Percentiles rank a stretch among this genome's conserved stretches.
Conservation (phyloP, 2,113 vertebrate genomes). For the Diphyllodes magnificus region DNA sequence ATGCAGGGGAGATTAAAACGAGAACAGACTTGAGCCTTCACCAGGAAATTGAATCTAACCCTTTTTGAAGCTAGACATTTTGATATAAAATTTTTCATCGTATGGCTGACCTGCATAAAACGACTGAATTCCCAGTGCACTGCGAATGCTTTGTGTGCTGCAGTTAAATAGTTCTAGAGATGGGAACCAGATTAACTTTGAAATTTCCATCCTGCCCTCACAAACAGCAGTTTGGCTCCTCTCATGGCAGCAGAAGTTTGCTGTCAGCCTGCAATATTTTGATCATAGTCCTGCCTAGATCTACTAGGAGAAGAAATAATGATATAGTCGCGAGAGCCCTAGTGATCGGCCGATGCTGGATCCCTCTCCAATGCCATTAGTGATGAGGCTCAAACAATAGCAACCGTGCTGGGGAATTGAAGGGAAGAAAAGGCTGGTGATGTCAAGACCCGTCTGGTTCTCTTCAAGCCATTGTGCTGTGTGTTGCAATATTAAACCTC, state of each 20-base stretch:
- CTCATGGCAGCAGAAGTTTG: neutral
- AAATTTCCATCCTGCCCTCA: neutral
- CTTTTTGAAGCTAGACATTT: conserved; percentile 57
- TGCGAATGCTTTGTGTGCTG: neutral
- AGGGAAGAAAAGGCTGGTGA: conserved; percentile 22
- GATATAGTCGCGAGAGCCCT: neutral
- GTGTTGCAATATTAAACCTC: neutral
- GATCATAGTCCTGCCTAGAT: conserved; percentile 24
- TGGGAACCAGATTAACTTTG: conserved; percentile 41
- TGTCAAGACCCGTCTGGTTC: conserved; percentile 40
- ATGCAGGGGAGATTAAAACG: conserved; percentile 39
- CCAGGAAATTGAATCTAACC: conserved; percentile 39
- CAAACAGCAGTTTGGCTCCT: neutral
- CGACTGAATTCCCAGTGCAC: neutral
- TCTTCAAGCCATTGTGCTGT: conserved; percentile 37
- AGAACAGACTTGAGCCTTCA: conserved; percentile 6
- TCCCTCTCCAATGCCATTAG: conserved; percentile 1
- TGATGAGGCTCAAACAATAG: conserved; percentile 27
- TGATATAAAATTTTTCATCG: conserved; percentile 45
- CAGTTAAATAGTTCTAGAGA: conserved; percentile 30
- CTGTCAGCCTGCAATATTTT: neutral
- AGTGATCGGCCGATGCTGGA: neutral
- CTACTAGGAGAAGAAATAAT: conserved; percentile 22
- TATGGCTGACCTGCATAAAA: conserved; percentile 45
- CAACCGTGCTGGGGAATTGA: neutral